These are phyloP conservation scores for Anabas testudineus DNA, from an alignment of 2,797 vertebrate species.

Conservation along the genomic window DNA sequence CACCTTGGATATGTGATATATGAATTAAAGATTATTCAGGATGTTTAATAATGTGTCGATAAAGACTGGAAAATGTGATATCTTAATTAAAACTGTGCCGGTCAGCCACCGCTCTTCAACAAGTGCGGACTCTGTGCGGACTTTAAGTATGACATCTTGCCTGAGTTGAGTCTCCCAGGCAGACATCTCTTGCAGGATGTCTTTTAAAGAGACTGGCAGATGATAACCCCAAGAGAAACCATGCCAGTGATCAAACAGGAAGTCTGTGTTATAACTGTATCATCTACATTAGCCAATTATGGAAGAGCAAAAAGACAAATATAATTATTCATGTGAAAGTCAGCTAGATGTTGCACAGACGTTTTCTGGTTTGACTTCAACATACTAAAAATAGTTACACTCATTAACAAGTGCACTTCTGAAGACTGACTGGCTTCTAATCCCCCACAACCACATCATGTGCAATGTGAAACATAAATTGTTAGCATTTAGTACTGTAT, in stretches of 20 bases:
- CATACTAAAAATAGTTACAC: neutral
- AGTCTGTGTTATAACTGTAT: neutral
- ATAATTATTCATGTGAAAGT: neutral
- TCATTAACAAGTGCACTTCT: no score
- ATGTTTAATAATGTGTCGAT: neutral
- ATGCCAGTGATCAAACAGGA: neutral
- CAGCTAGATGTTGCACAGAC: neutral
- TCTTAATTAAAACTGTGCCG: conserved; percentile 1
- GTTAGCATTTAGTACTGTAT: no score
- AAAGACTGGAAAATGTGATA: neutral
- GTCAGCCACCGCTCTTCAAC: neutral
- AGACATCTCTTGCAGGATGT: conserved; percentile 13
- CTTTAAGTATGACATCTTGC: neutral
- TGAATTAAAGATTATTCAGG: neutral
- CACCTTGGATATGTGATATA: neutral
- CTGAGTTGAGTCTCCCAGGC: neutral
- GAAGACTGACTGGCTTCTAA: neutral
- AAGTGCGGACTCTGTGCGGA: neutral
- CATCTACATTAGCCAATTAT: neutral
- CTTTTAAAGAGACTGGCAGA: conserved; percentile 35
- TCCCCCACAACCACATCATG: neutral
- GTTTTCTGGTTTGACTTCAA: neutral
- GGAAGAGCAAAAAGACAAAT: neutral
- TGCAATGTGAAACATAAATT: neutral
- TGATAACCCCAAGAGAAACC: conserved; percentile 2